Evolutionary conservation across 2,113 vertebrate genomes (phyloP), one percentile per base, ranked within the genome.

Genomic region (Gorilla gorilla): DNA sequence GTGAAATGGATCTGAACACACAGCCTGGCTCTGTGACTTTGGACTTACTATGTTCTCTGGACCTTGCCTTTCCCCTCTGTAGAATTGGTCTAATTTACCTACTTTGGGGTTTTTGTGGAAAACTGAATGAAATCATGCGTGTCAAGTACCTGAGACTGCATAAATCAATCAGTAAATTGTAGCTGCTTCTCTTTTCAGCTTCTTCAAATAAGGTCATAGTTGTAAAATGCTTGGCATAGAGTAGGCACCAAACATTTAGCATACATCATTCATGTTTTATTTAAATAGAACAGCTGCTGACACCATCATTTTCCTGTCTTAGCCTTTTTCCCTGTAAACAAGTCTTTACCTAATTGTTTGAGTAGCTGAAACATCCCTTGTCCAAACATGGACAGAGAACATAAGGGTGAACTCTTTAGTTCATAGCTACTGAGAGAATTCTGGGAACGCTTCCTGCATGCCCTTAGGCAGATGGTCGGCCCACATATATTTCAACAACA

Each of bases 401-500:
- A 59, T 6, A 86, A 55, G 59, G 94, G 89, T 92, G 89, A 96
- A 76, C 68, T 68, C 35, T 89, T 72, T 30, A 35, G 95, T 95
- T 91, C 89, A 83, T 32, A 55, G 75, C 40, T 81, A 95, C 90
- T 50, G 78, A 91, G 90, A 96, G 90, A 81, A 97, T 96, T 95
- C 94, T 95, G 95, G 90, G 88, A 97, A 93, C 0, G 6, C 38
- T 94, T 95, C 70, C 43, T 75, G n/a, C 45, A 94, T 96, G 93
- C 93, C 97, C 94, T 96, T 59, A 86, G 86, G 97, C 97, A 98
- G 97, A 97, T 97, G 96, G 96, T 85, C 13, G 16, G 90, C 90
- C 79, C 85, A 89, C 90, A 93, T 96, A 88, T 95, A 97, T 95
- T 97, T 96, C 79, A 93, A 88, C 84, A 93, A 90, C 90, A 95